A percentile compares a stretch with the other conserved stretches of the same genome.
These are phyloP conservation scores for Hermaeophaga mercurialis DNA, from an alignment of 2,888 invertebrate genomes.

Conservation along the genomic window DNA sequence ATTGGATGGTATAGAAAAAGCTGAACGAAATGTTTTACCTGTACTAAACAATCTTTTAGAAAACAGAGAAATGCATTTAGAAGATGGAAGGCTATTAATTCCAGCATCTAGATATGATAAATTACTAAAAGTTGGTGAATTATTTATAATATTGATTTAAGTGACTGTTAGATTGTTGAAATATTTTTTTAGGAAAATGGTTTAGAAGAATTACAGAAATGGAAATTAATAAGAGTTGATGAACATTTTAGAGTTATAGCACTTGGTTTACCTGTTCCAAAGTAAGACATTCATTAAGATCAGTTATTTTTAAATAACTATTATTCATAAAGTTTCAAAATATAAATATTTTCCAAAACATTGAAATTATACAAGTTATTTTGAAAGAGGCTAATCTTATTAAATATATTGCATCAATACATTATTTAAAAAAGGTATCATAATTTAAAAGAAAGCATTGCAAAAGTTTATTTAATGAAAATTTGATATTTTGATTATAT, in stretches of 20 bases:
- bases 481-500: too few species aligned
- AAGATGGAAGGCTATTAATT: constrained; percentile 93
- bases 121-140: constrained; percentile 71
- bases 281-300: too few species aligned
- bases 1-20: constrained; percentile 96
- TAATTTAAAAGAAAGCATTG: too few species aligned
- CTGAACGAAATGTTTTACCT: constrained; percentile 95
- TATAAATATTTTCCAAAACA: too few species aligned
- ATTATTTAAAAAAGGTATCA: too few species aligned
- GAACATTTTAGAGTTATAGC: constrained; percentile 93
- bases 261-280: constrained; percentile 86
- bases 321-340: too few species aligned
- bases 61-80: constrained; percentile 97
- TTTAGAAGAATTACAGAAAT: constrained; percentile 75
- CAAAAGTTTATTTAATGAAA: too few species aligned
- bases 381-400: too few species aligned
- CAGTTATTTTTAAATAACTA: too few species aligned
- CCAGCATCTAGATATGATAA: constrained; percentile 89
- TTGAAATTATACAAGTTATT: too few species aligned
- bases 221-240: constrained; percentile 90
- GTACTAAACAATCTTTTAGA: constrained; percentile 95
- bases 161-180: neutral
- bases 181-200: constrained; percentile 70
- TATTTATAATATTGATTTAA: constrained; percentile 5
- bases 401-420: too few species aligned